Evolutionary conservation across 2,888 invertebrate genomes (phyloP).

Genomic region (Vanessa cardui): DNA sequence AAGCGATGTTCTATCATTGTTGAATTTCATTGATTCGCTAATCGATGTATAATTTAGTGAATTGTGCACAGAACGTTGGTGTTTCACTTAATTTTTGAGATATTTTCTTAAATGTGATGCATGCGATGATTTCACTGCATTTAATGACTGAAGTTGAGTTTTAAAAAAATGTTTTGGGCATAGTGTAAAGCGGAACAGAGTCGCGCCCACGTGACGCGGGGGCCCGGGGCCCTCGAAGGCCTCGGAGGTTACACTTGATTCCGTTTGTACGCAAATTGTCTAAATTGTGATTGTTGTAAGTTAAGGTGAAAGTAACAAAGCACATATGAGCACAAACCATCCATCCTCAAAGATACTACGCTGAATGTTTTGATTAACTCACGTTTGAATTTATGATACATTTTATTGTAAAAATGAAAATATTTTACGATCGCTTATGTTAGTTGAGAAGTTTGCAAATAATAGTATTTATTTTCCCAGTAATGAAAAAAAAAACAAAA

Average conservation of each 20-base stretch:
- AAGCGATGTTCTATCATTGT: conserved; percentile 70
- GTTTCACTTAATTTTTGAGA: conserved; percentile 81
- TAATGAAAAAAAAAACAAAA: conserved; percentile 61
- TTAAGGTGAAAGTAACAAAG: conserved; percentile 74
- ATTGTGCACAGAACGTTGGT: conserved; percentile 81
- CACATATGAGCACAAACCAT: conserved; percentile 82
- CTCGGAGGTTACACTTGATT: conserved; percentile 35
- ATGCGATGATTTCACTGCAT: conserved; percentile 76
- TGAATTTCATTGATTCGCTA: conserved; percentile 70
- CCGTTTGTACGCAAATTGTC: conserved; percentile 49
- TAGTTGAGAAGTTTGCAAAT: conserved; percentile 79
- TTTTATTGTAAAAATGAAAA: conserved; percentile 78
- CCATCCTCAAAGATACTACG: conserved; percentile 78
- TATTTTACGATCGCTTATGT: conserved; percentile 81
- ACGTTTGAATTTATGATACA: conserved; percentile 83
- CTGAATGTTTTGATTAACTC: conserved; percentile 79
- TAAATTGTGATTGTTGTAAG: conserved; percentile 77
- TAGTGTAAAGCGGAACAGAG: conserved; percentile 47
- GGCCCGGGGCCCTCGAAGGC: conserved; percentile 10
- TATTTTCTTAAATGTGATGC: conserved; percentile 75
- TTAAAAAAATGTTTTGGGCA: conserved; percentile 60
- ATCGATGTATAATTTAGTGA: conserved; percentile 68
- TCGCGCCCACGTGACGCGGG: conserved; percentile 25
- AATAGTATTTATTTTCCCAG: conserved; percentile 79
- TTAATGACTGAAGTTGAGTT: conserved; percentile 75